A percentile compares a stretch with the other conserved stretches of the same genome.
These are phyloP conservation scores for Pogona vitticeps DNA, from an alignment of 2,113 vertebrate species.

Conservation along the genomic window DNA sequence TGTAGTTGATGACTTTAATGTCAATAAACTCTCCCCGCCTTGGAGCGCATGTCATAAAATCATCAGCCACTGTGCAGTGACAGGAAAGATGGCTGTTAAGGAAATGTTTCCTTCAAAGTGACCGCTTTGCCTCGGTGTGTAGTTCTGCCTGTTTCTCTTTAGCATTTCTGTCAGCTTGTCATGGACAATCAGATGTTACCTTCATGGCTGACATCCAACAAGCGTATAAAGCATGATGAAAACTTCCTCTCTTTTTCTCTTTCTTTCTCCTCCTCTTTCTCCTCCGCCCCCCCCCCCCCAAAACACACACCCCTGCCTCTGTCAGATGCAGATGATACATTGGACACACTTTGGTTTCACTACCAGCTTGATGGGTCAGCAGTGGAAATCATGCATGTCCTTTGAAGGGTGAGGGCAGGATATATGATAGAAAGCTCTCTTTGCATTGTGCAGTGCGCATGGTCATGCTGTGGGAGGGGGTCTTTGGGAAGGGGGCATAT, in stretches of 20 bases:
- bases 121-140: accelerated
- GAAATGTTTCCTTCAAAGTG: not conserved
- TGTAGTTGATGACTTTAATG: constrained; percentile 9
- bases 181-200: constrained; percentile 19
- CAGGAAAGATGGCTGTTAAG: not conserved
- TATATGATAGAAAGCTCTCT: constrained; percentile 21
- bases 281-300: constrained; percentile 4
- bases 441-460: not conserved
- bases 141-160: not conserved
- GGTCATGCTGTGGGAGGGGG: not conserved
- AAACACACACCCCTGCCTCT: constrained; percentile 3
- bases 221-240: constrained; percentile 16
- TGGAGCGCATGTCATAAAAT: not conserved
- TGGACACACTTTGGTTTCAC: constrained; percentile 56
- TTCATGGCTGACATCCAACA: constrained; percentile 35
- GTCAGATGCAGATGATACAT: constrained; percentile 10
- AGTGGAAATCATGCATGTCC: constrained; percentile 55
- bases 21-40: not conserved
- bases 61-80: not conserved
- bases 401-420: constrained; percentile 50
- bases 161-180: constrained; percentile 32
- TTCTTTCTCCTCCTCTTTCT: not conserved
- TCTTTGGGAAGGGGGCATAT: constrained; percentile 25
- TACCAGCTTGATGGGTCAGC: constrained; percentile 51
- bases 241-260: constrained; percentile 1